Evolutionary conservation across 2,888 invertebrate species (phyloP).

Genomic region (Philereme transversata): DNA sequence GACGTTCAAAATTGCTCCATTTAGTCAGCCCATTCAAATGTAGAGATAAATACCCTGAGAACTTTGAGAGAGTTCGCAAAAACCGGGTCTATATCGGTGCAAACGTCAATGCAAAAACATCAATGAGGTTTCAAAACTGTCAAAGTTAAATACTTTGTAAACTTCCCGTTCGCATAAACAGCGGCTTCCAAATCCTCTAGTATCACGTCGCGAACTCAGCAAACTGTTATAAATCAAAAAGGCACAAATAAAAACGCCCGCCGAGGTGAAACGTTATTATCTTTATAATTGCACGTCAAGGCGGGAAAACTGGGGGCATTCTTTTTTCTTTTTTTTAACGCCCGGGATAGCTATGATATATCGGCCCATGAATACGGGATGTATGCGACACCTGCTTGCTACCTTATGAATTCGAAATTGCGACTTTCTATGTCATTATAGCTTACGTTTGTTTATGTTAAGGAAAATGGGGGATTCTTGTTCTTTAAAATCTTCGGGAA

Average conservation of each 20-base stretch:
- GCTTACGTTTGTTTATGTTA: conserved; percentile 45
- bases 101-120: conserved; percentile 22
- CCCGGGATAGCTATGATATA: conserved; percentile 69
- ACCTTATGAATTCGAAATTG: conserved; percentile 78
- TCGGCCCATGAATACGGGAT: conserved; percentile 81
- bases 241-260: conserved; percentile 78
- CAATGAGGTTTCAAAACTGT: conserved; percentile 26
- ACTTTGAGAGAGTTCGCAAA: conserved; percentile 7
- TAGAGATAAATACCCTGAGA: conserved; percentile 16
- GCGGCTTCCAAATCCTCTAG: conserved; percentile 27
- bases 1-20: conserved; percentile 30
- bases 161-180: conserved; percentile 30
- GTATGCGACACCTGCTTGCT: conserved; percentile 75
- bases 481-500: conserved; percentile 2
- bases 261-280: conserved; percentile 82
- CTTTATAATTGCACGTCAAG: conserved; percentile 84
- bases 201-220: conserved; percentile 50
- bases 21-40: conserved; percentile 29
- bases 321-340: conserved; percentile 63
- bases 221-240: conserved; percentile 79
- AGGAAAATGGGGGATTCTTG: conserved; percentile 26
- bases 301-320: conserved; percentile 62
- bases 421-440: conserved; percentile 66
- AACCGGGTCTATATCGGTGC: conserved; percentile 16
- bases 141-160: conserved; percentile 24